Base-by-base conservation (phyloP, 2,888 invertebrate species). In the Capitulum mitella region DNA sequence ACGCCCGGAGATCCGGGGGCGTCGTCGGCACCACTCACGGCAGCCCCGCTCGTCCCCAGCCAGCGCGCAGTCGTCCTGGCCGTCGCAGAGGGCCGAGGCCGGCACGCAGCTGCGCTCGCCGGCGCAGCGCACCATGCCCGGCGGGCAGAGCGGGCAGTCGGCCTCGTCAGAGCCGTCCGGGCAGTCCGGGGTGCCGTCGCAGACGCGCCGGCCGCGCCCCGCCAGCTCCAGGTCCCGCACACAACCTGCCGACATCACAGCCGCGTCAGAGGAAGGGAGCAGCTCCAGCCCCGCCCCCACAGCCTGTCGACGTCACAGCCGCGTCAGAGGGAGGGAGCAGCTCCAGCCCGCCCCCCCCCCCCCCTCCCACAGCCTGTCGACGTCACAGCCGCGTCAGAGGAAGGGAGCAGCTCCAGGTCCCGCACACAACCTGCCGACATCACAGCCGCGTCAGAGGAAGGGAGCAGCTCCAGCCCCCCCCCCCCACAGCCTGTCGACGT, bases 151-250 rank as follows among this genome's bases (percentile, higher is more conserved):
- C 54, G 92, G 88, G 84, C 95, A 95, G 75, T 84, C 83, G 80
- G 90, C 90, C 86, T 95, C 95, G 85, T 95, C 95, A 0, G 91
- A 90, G 46, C 93, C 88, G 86, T 93, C 93, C 26, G 92, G 90
- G 85, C 95, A 95, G 86, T 95, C 95, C 26, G 93, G 91, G 51
- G 92, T 89, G 29, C 95, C 95, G 85, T 95, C 95, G 84, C 95
- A 95, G 54, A 94, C 88, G 77, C 94, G 89, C 0, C 92, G 90
- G 0, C 92, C 92, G 80, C 93, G 86, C 0, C 93, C 93, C 82
- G 91, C 89, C 46, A 89, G 89, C 83, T 93, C 92, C 79, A 95
- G 88, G 78, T 91, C 90, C 77, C 90, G 89, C 1, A 91, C 90
- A 84, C 95, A 95, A 80, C 91, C 92, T 92, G 84, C 26, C 34